Percentiles rank a stretch among this genome's conserved stretches.
phyloP scores from a whole-genome alignment of 2,113 vertebrate species.

The Austrofundulus limnaeus region DNA sequence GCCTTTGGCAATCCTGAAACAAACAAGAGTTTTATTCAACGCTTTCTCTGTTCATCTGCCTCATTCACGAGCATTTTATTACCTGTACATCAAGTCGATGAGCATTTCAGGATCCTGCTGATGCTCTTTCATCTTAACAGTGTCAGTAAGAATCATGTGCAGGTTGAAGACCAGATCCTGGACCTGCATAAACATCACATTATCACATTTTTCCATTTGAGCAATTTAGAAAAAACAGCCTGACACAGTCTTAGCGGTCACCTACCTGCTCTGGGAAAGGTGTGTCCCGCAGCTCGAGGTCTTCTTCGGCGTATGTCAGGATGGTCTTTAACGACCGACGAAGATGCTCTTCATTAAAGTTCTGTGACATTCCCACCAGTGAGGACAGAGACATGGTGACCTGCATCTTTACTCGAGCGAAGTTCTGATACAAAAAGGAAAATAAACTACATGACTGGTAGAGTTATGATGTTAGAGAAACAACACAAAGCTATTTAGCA shows the following conservation, averaged over 20 bases:
- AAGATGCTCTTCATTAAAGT: slow-evolving; percentile 89
- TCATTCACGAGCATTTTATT: background rate
- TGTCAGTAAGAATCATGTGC: slow-evolving; percentile 95
- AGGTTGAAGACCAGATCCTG: slow-evolving; percentile 93
- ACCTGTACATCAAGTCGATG: slow-evolving; percentile 94
- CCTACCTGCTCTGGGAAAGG: slow-evolving; percentile 88
- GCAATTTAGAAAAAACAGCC: background rate
- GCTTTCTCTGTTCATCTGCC: background rate
- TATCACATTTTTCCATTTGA: background rate
- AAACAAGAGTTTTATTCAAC: background rate
- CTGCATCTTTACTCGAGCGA: slow-evolving; percentile 94
- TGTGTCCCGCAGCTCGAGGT: slow-evolving; percentile 85
- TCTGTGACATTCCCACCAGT: slow-evolving; percentile 87
- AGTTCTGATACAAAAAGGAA: slow-evolving; percentile 79
- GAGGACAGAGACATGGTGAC: slow-evolving; percentile 93
- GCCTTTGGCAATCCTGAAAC: slow-evolving; percentile 88
- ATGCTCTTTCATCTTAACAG: slow-evolving; percentile 94
- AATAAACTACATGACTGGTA: background rate
- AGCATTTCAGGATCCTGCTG: slow-evolving; percentile 95
- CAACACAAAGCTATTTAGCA: background rate
- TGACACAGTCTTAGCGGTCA: background rate
- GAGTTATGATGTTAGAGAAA: background rate
- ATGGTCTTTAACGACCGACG: slow-evolving; percentile 90
- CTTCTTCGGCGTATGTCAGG: slow-evolving; percentile 89
- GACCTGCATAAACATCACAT: slow-evolving; percentile 74